Evolutionary conservation across 1,140 invertebrate species (phyloP), one percentile per base, ranked within the genome.

Genomic region (Drosophila auraria): DNA sequence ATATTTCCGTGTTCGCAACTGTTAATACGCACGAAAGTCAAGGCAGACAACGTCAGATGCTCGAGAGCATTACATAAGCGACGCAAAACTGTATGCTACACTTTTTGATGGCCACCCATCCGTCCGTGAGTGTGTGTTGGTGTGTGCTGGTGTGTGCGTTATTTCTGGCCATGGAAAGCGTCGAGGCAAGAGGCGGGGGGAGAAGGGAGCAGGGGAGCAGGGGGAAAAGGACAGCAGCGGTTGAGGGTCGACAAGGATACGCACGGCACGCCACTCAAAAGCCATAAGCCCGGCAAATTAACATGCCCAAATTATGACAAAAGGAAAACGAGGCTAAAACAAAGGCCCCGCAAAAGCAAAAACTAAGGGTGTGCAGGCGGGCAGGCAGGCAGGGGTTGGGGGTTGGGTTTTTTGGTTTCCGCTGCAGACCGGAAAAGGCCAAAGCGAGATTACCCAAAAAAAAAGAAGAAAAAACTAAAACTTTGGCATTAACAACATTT

Each of bases 31-130:
- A 73, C 80, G 81, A 89, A 87, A 89, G 83, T 87, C 83, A 87
- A 87, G 83, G 83, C 83, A 87, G 83, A 86, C 76, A 78, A 65
- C 76, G 66, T 78, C 76, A 72, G 75, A 70, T 79, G 66, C 63
- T 60, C 47, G 40, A 72, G 79, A 63, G 63, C 81, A 87, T 87
- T 87, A 87, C 81, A 89, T 87, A 87, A 87, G 84, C 83, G 59
- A 84, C 84, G 83, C 83, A 87, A 87, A 87, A 87, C 82, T 87
- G 83, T 87, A 89, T 87, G 83, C 83, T 89, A 87, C 84, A 68
- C 72, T 87, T 87, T 89, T 81, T 83, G 83, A 87, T 89, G 84
- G 78, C 84, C 83, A 83, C 68, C 64, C 66, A 61, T 73, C 45
- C 15, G 40, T 63, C 50, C 44, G 69, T 66, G 25, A 36, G 38